phyloP scores from a whole-genome alignment of 2,113 vertebrate genomes.

The Trachemys scripta region DNA sequence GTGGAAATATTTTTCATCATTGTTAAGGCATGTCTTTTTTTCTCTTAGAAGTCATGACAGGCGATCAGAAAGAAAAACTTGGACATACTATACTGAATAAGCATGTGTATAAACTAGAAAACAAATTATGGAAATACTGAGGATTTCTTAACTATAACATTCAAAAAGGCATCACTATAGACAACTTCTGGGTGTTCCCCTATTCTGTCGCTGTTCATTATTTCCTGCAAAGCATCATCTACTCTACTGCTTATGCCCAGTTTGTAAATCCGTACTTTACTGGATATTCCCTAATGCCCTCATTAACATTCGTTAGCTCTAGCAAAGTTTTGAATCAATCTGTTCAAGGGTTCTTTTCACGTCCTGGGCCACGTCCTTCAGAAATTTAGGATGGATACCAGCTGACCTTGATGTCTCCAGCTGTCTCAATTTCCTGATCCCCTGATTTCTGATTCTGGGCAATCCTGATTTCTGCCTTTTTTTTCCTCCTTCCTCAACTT shows the following conservation, averaged over 20 bases:
- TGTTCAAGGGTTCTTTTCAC: background rate
- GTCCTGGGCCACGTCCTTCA: background rate
- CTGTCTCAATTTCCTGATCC: background rate
- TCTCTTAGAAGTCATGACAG: background rate
- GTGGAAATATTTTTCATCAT: background rate
- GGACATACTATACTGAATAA: background rate
- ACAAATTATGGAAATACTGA: background rate
- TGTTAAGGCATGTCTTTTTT: background rate
- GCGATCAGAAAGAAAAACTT: background rate
- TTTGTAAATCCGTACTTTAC: background rate
- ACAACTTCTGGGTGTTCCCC: background rate
- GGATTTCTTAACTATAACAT: background rate
- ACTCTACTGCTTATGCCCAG: background rate
- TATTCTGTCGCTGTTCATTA: background rate
- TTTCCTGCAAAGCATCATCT: background rate
- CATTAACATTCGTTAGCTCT: background rate
- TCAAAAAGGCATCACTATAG: background rate
- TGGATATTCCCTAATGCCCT: background rate
- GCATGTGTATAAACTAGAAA: background rate
- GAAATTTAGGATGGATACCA: background rate
- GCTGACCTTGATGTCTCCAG: background rate
- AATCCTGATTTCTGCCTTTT: background rate
- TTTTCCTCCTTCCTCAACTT: background rate
- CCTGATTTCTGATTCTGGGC: background rate
- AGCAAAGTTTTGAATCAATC: background rate